Evolutionary conservation across 2,113 vertebrate genomes (phyloP).

Genomic region (Grantiella picta): DNA sequence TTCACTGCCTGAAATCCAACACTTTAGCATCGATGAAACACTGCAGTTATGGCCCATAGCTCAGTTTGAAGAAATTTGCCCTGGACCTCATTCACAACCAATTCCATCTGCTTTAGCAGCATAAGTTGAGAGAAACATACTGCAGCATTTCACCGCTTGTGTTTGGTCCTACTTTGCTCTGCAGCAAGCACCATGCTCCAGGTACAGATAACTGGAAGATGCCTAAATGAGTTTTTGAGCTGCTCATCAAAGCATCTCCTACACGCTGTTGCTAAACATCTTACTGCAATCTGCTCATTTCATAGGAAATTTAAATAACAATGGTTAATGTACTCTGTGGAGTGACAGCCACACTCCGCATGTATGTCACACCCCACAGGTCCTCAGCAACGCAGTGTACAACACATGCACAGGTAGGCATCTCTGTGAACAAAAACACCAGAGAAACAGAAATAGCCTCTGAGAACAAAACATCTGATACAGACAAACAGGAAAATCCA

Average conservation of each 20-base stretch:
- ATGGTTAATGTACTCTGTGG: background rate
- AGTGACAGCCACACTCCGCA: background rate
- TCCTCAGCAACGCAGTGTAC: background rate
- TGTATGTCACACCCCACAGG: fast-evolving
- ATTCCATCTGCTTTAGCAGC: background rate
- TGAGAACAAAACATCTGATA: background rate
- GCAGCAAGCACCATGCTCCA: fast-evolving
- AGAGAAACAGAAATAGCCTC: background rate
- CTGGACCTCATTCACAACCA: background rate
- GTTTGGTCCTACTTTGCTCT: background rate
- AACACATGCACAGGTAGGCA: fast-evolving
- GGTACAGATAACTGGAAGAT: background rate
- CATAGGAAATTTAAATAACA: background rate
- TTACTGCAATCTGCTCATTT: background rate
- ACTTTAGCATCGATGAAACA: background rate
- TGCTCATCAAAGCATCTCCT: background rate
- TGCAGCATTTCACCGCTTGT: background rate
- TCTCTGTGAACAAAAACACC: background rate
- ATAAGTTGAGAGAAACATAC: background rate
- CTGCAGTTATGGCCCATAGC: background rate
- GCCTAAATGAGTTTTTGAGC: background rate
- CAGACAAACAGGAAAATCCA: background rate
- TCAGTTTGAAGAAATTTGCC: background rate
- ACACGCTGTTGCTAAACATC: background rate
- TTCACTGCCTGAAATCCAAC: background rate